Percentiles rank a stretch among this genome's conserved stretches.
Evolutionary conservation across 1,140 invertebrate species (phyloP).

Genomic region (Drosophila lacteicornis): DNA sequence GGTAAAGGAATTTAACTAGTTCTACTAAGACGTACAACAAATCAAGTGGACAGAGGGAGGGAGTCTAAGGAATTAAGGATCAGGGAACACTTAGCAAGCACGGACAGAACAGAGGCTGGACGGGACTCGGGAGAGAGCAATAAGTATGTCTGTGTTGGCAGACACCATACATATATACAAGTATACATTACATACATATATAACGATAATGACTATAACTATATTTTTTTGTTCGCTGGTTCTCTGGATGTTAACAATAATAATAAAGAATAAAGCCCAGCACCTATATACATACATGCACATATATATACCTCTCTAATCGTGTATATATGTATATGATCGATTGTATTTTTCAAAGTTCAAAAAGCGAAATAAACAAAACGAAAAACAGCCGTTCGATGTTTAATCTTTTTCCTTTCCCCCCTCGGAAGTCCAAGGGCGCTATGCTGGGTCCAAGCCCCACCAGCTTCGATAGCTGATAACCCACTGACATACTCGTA

Average conservation of each 20-base stretch:
- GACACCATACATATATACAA: slow-evolving; percentile 29
- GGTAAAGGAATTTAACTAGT: slow-evolving; percentile 74
- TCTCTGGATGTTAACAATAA: slow-evolving; percentile 46
- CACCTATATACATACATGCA: slow-evolving; percentile 35
- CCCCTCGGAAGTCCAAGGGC: slow-evolving; percentile 9
- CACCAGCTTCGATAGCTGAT: background rate
- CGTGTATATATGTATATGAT: slow-evolving; percentile 56
- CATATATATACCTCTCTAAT: slow-evolving; percentile 24
- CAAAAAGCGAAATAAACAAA: slow-evolving; percentile 56
- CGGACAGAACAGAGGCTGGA: slow-evolving; percentile 1
- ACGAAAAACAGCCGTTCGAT: slow-evolving; percentile 2
- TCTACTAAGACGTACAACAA: slow-evolving; percentile 27
- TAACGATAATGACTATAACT: slow-evolving; percentile 5
- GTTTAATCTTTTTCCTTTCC: background rate
- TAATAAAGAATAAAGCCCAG: slow-evolving; percentile 1
- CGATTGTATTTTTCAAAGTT: slow-evolving; percentile 74
- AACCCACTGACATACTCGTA: background rate
- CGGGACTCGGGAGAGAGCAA: slow-evolving; percentile 51
- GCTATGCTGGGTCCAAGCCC: background rate
- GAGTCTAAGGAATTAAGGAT: slow-evolving; percentile 70
- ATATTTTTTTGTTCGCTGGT: slow-evolving; percentile 48
- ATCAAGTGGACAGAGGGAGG: slow-evolving; percentile 2
- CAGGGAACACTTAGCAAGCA: slow-evolving; percentile 65
- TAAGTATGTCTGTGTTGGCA: slow-evolving; percentile 41
- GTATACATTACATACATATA: slow-evolving; percentile 35